phyloP scores from a whole-genome alignment of 2,888 invertebrate genomes.

The Mongoloraphidia duomilia region DNA sequence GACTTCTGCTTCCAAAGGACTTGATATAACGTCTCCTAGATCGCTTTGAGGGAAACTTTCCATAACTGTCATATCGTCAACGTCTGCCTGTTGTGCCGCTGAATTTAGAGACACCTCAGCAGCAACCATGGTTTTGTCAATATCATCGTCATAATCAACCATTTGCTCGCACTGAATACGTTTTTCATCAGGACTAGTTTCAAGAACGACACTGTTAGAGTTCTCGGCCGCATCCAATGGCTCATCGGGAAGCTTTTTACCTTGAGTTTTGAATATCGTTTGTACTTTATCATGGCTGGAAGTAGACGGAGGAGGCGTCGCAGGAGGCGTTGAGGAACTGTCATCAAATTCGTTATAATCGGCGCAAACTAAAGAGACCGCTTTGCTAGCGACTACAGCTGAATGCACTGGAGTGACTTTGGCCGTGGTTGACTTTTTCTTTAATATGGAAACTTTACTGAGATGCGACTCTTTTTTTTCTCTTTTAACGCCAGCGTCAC shows the following conservation, averaged over 20 bases:
- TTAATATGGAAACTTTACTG: slow-evolving; percentile 42
- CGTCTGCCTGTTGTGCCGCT: slow-evolving; percentile 40
- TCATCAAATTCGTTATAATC: slow-evolving; percentile 47
- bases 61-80: slow-evolving; percentile 41
- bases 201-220: slow-evolving; percentile 19
- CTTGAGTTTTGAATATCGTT: slow-evolving; percentile 17
- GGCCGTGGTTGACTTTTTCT: slow-evolving; percentile 32
- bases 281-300: slow-evolving; percentile 1
- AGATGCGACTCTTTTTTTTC: slow-evolving; percentile 32
- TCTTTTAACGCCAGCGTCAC: slow-evolving; percentile 18
- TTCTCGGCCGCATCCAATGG: not conserved
- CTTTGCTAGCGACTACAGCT: slow-evolving; percentile 27
- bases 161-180: slow-evolving; percentile 33
- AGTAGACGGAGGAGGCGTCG: slow-evolving; percentile 30
- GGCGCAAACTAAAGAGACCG: slow-evolving; percentile 37
- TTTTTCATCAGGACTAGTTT: slow-evolving; percentile 31
- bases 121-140: slow-evolving; percentile 39
- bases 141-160: slow-evolving; percentile 43
- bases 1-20: slow-evolving; percentile 41
- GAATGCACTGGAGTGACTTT: slow-evolving; percentile 25
- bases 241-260: slow-evolving; percentile 15
- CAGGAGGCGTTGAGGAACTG: slow-evolving; percentile 39
- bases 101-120: slow-evolving; percentile 43
- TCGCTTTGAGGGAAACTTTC: slow-evolving; percentile 38
- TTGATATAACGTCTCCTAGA: slow-evolving; percentile 42